Evolutionary conservation across 2,113 vertebrate species (phyloP), one percentile per base, ranked within the genome.

Genomic region (Anguilla rostrata): DNA sequence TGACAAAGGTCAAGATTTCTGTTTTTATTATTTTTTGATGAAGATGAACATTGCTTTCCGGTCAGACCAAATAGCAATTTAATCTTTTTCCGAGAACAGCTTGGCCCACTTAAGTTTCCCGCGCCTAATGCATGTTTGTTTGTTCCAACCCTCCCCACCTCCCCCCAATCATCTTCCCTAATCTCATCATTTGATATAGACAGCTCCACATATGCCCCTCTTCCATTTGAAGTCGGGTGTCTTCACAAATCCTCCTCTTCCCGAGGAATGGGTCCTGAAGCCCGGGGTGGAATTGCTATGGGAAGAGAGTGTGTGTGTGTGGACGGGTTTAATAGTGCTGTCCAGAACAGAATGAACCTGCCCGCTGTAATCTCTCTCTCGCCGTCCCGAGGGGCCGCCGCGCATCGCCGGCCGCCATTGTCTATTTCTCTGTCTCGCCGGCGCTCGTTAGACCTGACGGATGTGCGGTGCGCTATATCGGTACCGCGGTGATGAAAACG

Each of bases 311-410:
- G 49, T 34, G 15, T 34, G 15, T 7, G 60, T n/a, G 71, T n/a
- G 71, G 71, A 34, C 16, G 71, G 26, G n/a, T 75, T 34, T 75
- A 75, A 75, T 34, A 75, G 71, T 75, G 71, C 71, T 75, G 71
- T 75, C 71, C 71, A 75, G 71, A 75, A 75, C 26, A 75, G 26
- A 75, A 75, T 75, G 71, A 75, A 75, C 71, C 71, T 75, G 71
- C 26, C 71, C n/a, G 9, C 71, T 75, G n/a, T 75, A 75, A 75
- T 75, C 71, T 75, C n/a, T 75, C n/a, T 75, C 8, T 0, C n/a
- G 2, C 71, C 8, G 71, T 34, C 71, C 71, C 71, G 11, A 6
- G 8, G 71, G 20, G 5, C 9, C n/a, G 6, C 71, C 1, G 15
- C 34, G 9, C 71, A n/a, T n/a, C 12, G 60, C 22, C 18, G 34